Base-by-base conservation (phyloP, 2,888 invertebrate species). In the Trilocha varians region DNA sequence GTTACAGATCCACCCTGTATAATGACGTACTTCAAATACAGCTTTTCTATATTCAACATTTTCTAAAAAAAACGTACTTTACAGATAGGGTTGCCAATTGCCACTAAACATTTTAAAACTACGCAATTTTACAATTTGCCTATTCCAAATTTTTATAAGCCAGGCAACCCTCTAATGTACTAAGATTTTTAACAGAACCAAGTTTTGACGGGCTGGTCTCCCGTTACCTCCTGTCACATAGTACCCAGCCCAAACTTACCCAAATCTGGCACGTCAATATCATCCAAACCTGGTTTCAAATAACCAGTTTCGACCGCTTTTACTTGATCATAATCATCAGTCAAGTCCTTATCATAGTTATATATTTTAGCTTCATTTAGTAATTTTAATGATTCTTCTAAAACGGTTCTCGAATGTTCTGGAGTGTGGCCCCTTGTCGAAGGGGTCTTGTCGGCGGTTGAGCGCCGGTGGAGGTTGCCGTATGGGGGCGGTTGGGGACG, bases 401-500 rank as follows among this genome's bases (percentile, higher is more conserved):
- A 52, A 1, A 77, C 73, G 5, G 76, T 76, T 5, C 70, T 57
- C n/a, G 63, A 59, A 41, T 73, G 78, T 54, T 80, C 82, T 0
- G 82, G 78, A 0, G 75, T 75, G 40, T 71, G 70, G 0, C 64
- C 65, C 39, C 61, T 66, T 3, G 66, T 68, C 0, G 73, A 62
- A 0, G 73, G 71, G 0, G 72, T 62, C 47, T 65, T 62, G 6
- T 68, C 59, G 42, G 58, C 55, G 46, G 57, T 49, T 14, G 77
- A 67, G 32, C 85, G 70, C 41, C 79, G 74, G 47, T 79, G 80
- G 0, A 83, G 64, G 1, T 78, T 65, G 55, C 76, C 73, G 64
- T 86, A 87, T 0, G 87, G 87, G 0, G 87, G 87, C 0, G 87
- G 87, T 43, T 85, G 86, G 0, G 87, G 87, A 0, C 87, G 68